Conservation (phyloP, 2,888 invertebrate species). For the Agriopis aurantiaria region DNA sequence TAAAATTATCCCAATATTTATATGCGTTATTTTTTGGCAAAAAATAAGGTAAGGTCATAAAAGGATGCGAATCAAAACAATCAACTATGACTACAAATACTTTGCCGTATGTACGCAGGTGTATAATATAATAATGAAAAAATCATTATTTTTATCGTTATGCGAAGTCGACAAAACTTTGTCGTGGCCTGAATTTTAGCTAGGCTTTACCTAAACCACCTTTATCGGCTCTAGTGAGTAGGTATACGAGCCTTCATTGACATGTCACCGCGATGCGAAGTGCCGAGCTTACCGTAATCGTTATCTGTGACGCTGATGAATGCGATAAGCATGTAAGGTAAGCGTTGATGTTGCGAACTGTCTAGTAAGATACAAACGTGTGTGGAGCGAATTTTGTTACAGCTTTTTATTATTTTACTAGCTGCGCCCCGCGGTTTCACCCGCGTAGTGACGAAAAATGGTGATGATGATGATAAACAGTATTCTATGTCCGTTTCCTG, state of each 20-base stretch:
- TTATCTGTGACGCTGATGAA: slow-evolving; percentile 35
- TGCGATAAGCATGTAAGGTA: slow-evolving; percentile 28
- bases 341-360: slow-evolving; percentile 18
- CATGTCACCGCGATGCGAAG: slow-evolving; percentile 28
- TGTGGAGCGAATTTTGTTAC: too few species aligned
- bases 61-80: too few species aligned
- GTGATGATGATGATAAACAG: too few species aligned
- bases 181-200: too few species aligned
- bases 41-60: too few species aligned
- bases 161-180: too few species aligned
- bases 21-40: too few species aligned
- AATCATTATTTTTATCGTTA: not conserved
- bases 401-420: too few species aligned
- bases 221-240: slow-evolving; percentile 8
- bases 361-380: not conserved
- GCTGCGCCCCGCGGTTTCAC: too few species aligned
- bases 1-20: too few species aligned
- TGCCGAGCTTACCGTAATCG: slow-evolving; percentile 31
- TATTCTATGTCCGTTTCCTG: too few species aligned
- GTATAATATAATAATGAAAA: not conserved
- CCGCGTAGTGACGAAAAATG: too few species aligned
- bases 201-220: not conserved
- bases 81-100: not conserved
- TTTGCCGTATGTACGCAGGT: not conserved
- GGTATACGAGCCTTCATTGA: slow-evolving; percentile 4